Base-by-base conservation (phyloP, 2,797 vertebrate species). In the Protonibea diacanthus region DNA sequence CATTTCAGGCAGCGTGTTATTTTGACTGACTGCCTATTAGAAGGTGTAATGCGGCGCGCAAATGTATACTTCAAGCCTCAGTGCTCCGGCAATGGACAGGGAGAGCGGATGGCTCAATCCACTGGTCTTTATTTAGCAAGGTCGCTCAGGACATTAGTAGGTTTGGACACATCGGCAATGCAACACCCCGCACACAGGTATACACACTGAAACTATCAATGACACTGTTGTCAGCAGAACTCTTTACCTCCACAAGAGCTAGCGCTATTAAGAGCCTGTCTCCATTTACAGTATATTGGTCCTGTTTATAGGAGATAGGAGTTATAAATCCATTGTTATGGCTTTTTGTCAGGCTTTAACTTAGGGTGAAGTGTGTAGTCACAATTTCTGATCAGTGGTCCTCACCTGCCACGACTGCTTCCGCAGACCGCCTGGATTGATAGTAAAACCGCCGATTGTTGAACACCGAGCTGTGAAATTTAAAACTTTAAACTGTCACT, bases 11-110 rank as follows among this genome's bases (percentile, higher is more conserved):
- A 71, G 81, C 64, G n/a, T 90, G 90, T 93, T 94, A 93, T 93
- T 93, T 92, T 91, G 92, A 93, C 91, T 89, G 92, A 92, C 91
- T 92, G 88, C 91, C 91, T 89, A 92, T 94, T 94, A 93, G 76
- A 84, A 74, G 85, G 89, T 88, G 90, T 92, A 94, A 94, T 93
- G 92, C 82, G 25, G 74, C 89, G 88, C 89, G 78, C 90, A 93
- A 93, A 93, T 90, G 92, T 93, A 93, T 91, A 93, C 92, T 90
- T 93, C 91, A 93, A 91, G 93, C 89, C 83, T 88, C 88, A 77
- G 84, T 68, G 93, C 85, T 63, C 55, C 78, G 18, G 77, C 89
- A 90, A 92, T 90, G 91, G 87, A 86, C 88, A 78, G 82, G 71
- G 85, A 74, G 87, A 83, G 85, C 64, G 44, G 70, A 84, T 65